Percentiles rank a stretch among this genome's conserved stretches.
Evolutionary conservation across 2,888 invertebrate genomes (phyloP).

Genomic region (Caenorhabditis japonica): DNA sequence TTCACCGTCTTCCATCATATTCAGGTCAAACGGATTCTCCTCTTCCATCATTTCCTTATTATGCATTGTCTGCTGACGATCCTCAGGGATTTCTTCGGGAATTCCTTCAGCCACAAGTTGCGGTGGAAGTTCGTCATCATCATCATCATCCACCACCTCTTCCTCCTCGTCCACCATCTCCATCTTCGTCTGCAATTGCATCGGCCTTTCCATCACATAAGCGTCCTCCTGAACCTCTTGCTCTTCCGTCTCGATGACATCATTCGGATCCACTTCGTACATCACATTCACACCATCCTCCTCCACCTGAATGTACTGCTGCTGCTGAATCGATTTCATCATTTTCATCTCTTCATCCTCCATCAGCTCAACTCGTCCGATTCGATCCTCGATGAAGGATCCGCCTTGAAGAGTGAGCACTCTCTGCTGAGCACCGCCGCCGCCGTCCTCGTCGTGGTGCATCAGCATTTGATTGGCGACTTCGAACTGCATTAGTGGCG

Average conservation of each 20-base stretch:
- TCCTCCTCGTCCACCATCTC: slow-evolving; percentile 9
- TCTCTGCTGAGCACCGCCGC: slow-evolving; percentile 13
- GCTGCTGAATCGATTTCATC: slow-evolving; percentile 15
- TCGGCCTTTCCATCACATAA: not conserved
- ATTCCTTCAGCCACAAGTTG: slow-evolving; percentile 43
- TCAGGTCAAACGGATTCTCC: slow-evolving; percentile 18
- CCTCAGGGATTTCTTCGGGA: slow-evolving; percentile 25
- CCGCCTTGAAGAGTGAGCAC: slow-evolving; percentile 31
- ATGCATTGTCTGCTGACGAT: no score
- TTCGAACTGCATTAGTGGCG: not conserved
- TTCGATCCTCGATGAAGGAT: slow-evolving; percentile 34
- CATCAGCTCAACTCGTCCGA: slow-evolving; percentile 30
- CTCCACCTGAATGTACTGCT: slow-evolving; percentile 42
- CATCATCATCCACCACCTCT: slow-evolving; percentile 17
- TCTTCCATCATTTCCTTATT: not conserved
- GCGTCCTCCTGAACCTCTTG: slow-evolving; percentile 20
- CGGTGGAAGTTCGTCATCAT: slow-evolving; percentile 46
- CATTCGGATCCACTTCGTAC: slow-evolving; percentile 36
- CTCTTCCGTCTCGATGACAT: slow-evolving; percentile 25
- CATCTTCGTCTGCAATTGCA: slow-evolving; percentile 13
- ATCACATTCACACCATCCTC: slow-evolving; percentile 44
- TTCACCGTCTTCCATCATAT: slow-evolving; percentile 33
- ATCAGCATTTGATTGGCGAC: not conserved
- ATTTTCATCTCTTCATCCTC: slow-evolving; percentile 35
- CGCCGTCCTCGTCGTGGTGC: slow-evolving; percentile 9